Percentiles rank a stretch among this genome's conserved stretches.
Conservation (phyloP, 2,888 invertebrate species). For the Acronicta leporina region DNA sequence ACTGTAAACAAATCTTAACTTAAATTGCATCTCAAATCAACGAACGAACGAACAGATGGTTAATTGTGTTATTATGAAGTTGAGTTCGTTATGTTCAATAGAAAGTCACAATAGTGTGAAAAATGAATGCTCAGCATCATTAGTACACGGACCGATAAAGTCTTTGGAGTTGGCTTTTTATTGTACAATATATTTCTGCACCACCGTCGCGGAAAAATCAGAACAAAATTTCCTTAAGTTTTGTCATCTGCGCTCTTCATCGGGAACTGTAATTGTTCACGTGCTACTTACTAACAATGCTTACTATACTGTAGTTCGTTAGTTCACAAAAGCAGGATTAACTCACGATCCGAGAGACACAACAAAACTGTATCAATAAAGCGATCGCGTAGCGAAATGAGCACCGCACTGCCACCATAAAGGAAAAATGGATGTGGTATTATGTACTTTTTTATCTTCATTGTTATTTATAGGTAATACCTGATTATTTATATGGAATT, state of each 20-base stretch:
- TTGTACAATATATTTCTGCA: neutral
- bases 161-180: conserved; percentile 24
- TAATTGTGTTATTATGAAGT: conserved; percentile 40
- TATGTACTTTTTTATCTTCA: conserved; percentile 8
- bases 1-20: conserved; percentile 54
- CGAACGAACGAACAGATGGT: conserved; percentile 34
- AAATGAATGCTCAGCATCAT: conserved; percentile 38
- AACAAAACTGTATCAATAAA: conserved; percentile 43
- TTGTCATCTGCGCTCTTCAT: conserved; percentile 3
- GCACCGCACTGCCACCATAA: conserved; percentile 26
- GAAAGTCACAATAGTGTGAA: conserved; percentile 47
- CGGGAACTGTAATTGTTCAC: conserved; percentile 20
- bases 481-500: conserved; percentile 16
- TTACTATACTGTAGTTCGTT: conserved; percentile 36
- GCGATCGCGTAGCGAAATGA: conserved; percentile 39
- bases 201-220: neutral
- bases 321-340: conserved; percentile 46
- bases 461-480: conserved; percentile 31
- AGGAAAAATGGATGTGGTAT: conserved; percentile 25
- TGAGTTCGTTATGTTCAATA: conserved; percentile 41
- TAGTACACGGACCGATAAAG: conserved; percentile 28
- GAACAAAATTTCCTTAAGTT: neutral
- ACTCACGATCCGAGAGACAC: conserved; percentile 25
- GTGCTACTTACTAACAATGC: conserved; percentile 33
- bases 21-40: conserved; percentile 53